Percentiles rank a stretch among this genome's conserved stretches.
phyloP scores from a whole-genome alignment of 2,888 invertebrate species.

The Erpobdella octoculata region DNA sequence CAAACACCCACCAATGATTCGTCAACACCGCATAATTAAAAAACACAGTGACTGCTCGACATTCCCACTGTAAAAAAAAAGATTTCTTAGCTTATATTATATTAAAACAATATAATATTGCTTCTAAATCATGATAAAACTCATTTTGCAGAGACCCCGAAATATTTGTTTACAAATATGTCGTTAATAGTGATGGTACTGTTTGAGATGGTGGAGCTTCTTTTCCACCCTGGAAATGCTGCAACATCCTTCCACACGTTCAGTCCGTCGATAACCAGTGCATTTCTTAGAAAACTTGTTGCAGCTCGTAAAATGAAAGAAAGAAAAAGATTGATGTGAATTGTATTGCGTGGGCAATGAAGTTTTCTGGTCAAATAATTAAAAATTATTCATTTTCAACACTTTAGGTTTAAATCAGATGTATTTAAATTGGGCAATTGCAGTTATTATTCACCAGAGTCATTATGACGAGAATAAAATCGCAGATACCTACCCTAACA shows the following conservation, averaged over 20 bases:
- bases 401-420: neutral
- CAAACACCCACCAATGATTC: constrained; percentile 67
- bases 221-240: neutral
- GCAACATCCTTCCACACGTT: constrained; percentile 28
- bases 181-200: too few relatives aligned
- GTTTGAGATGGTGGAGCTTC: too few relatives aligned
- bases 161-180: too few relatives aligned
- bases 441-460: neutral
- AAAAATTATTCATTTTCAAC: neutral
- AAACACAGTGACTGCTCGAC: constrained; percentile 61
- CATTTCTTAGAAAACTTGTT: constrained; percentile 58
- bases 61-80: constrained; percentile 58
- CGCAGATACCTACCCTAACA: too few relatives aligned
- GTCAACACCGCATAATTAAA: constrained; percentile 64
- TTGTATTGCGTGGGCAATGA: constrained; percentile 61
- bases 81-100: too few relatives aligned
- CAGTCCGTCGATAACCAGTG: constrained; percentile 53
- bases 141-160: too few relatives aligned
- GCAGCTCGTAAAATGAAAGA: constrained; percentile 62
- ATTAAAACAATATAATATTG: too few relatives aligned
- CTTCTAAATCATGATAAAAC: too few relatives aligned
- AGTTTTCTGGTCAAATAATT: constrained; percentile 55
- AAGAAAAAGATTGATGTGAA: constrained; percentile 63
- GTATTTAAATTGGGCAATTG: neutral
- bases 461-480: too few relatives aligned